Evolutionary conservation across 2,888 invertebrate species (phyloP).

Genomic region (Plagodis dolabraria): DNA sequence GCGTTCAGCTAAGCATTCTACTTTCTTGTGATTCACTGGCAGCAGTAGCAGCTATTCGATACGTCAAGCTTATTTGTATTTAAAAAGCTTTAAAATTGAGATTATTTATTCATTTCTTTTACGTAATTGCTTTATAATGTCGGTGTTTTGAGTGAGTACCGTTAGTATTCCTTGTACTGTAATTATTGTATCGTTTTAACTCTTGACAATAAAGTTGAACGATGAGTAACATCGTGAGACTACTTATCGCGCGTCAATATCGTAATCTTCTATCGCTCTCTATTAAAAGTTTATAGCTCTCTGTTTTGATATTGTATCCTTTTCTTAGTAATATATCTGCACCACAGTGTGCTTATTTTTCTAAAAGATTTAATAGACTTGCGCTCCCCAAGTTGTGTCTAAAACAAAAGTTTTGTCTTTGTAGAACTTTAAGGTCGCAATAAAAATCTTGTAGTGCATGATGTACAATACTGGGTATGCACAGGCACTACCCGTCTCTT

Average conservation of each 20-base stretch:
- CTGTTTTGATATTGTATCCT: slow-evolving; percentile 47
- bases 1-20: slow-evolving; percentile 37
- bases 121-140: slow-evolving; percentile 55
- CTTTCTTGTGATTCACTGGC: slow-evolving; percentile 61
- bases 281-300: slow-evolving; percentile 64
- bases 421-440: slow-evolving; percentile 8
- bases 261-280: slow-evolving; percentile 66
- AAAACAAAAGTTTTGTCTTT: slow-evolving; percentile 17
- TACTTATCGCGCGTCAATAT: slow-evolving; percentile 20
- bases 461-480: slow-evolving; percentile 21
- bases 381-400: slow-evolving; percentile 13
- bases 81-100: slow-evolving; percentile 81
- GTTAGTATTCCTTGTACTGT: slow-evolving; percentile 49
- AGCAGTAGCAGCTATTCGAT: slow-evolving; percentile 57
- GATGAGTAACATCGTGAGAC: slow-evolving; percentile 43
- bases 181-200: slow-evolving; percentile 53
- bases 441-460: slow-evolving; percentile 22
- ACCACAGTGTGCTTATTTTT: slow-evolving; percentile 51
- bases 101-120: slow-evolving; percentile 77
- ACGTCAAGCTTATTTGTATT: slow-evolving; percentile 70
- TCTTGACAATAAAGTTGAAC: slow-evolving; percentile 69
- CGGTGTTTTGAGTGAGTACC: slow-evolving; percentile 50
- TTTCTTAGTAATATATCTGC: slow-evolving; percentile 27
- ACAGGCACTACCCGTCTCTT: slow-evolving; percentile 13
- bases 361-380: slow-evolving; percentile 23